Evolutionary conservation across 2,113 vertebrate genomes (phyloP), one percentile per base, ranked within the genome.

Genomic region (Cebus imitator): DNA sequence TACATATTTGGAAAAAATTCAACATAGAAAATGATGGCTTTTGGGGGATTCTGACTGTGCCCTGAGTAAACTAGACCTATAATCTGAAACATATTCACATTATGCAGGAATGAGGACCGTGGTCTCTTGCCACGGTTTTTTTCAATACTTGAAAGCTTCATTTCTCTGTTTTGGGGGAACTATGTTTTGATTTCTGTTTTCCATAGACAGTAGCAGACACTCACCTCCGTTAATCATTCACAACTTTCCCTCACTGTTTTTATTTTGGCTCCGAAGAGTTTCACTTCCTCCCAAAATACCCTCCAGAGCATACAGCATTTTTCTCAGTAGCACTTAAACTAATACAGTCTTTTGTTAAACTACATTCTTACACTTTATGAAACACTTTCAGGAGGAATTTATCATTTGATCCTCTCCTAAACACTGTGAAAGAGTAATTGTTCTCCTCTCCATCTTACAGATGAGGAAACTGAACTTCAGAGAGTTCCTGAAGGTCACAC

Each of bases 131-230:
- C 93, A 81, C 4, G 9, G 12, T 9, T 81, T 93, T 89, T 96
- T 94, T 96, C 75, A 92, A 23, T 90, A 97, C 66, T 97, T 97
- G 87, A 97, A 97, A 96, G 95, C 80, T 94, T 79, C 52, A 20
- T 88, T 97, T 96, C 94, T 95, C 92, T 94, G 92, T 97, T 97
- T 97, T 96, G 68, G 95, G 90, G 95, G 95, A 90, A 97, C 96
- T 97, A 52, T 97, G 92, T 96, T 98, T 97, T 97, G 95, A 97
- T 97, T 97, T 96, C 96, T 97, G 92, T 96, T 97, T 97, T 97
- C 94, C 92, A 94, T 94, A 90, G 97, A 98, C 95, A 96, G 98
- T 97, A 98, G 97, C 97, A 97, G 98, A 98, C 94, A 85, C 76
- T 96, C 70, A 91, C 89, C 92, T 96, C 96, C 95, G 75, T 95